Percentiles rank a stretch among this genome's conserved stretches.
phyloP scores from a whole-genome alignment of 2,113 vertebrate genomes.

The Trochalopteron elliotii region DNA sequence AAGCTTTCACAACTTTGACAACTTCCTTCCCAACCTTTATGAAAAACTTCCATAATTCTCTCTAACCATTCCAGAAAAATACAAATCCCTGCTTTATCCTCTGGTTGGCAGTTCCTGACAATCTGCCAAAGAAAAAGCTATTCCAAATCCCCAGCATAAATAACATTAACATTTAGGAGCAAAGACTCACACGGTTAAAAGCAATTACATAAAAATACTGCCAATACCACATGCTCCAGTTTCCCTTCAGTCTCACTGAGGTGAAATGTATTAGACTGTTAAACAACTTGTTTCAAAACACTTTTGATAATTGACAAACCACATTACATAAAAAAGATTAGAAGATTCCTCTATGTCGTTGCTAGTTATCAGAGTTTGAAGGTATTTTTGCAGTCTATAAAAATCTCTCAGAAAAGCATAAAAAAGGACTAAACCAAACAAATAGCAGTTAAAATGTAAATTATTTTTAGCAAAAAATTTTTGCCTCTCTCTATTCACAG shows the following conservation, averaged over 20 bases:
- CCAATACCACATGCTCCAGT: not conserved
- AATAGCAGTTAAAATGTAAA: not conserved
- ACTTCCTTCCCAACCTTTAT: not conserved
- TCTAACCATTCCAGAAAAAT: not conserved
- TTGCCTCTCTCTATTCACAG: not conserved
- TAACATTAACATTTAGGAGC: not conserved
- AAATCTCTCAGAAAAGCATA: not conserved
- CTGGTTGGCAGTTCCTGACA: not conserved
- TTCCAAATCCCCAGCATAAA: not conserved
- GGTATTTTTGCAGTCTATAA: not conserved
- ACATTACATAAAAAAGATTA: not conserved
- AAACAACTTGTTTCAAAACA: not conserved
- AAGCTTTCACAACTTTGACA: not conserved
- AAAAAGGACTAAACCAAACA: not conserved
- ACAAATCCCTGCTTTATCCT: not conserved
- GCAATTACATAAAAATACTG: not conserved
- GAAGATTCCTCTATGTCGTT: not conserved
- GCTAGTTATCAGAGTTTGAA: not conserved
- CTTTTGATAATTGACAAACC: not conserved
- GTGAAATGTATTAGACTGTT: not conserved
- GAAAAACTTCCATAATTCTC: not conserved
- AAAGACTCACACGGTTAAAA: not conserved
- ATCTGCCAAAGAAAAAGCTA: not conserved
- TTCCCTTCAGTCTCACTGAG: not conserved
- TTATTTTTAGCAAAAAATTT: not conserved